Conservation (phyloP, 1,140 invertebrate genomes). For the Achroia grisella region DNA sequence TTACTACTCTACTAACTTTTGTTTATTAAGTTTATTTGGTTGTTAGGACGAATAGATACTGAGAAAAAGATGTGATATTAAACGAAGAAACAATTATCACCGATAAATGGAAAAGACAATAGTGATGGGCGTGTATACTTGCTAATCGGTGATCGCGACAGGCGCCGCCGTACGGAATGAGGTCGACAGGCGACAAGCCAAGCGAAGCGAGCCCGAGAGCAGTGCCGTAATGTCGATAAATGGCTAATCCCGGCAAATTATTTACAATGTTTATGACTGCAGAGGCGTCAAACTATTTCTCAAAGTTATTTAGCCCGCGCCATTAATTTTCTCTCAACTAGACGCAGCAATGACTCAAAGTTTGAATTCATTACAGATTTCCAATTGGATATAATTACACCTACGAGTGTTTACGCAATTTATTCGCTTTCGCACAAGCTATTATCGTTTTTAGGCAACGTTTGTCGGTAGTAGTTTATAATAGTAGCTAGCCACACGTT, state of each 20-base stretch:
- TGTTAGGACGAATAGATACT: no score
- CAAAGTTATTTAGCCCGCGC: not conserved
- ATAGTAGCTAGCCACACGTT: not conserved
- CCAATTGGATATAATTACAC: not conserved
- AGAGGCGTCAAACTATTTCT: slow-evolving; percentile 10
- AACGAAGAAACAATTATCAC: slow-evolving; percentile 4
- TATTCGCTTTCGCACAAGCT: not conserved
- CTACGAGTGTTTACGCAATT: not conserved
- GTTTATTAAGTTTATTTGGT: no score
- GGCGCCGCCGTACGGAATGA: slow-evolving; percentile 34
- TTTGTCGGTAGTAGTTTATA: no score
- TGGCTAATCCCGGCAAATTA: slow-evolving; percentile 34
- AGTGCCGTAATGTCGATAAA: slow-evolving; percentile 35
- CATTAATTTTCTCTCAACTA: not conserved
- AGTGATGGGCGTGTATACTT: slow-evolving; percentile 39
- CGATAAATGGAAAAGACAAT: slow-evolving; percentile 38
- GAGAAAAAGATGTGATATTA: no score
- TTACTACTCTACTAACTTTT: no score
- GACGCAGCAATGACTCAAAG: no score
- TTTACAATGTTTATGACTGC: slow-evolving; percentile 20
- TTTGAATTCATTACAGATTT: not conserved
- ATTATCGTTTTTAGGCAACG: not conserved
- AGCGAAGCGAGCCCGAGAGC: slow-evolving; percentile 17
- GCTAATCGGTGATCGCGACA: slow-evolving; percentile 33
- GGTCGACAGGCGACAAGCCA: slow-evolving; percentile 39